phyloP scores from a whole-genome alignment of 2,797 vertebrate species.

The Girardinus metallicus region DNA sequence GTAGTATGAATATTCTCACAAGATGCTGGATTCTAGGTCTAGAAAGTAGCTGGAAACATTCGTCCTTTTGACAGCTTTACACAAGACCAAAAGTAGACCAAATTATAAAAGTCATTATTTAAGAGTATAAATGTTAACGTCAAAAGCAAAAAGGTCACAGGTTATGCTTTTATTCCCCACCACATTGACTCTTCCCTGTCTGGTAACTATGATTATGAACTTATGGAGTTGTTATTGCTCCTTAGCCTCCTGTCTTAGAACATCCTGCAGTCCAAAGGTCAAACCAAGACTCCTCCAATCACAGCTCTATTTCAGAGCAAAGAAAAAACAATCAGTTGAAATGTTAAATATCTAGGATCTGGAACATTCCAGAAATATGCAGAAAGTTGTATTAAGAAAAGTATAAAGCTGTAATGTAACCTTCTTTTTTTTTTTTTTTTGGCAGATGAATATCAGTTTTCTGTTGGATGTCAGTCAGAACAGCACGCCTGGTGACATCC shows the following conservation, averaged over 20 bases:
- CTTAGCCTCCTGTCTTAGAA: neutral
- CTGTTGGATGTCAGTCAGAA: slow-evolving; percentile 89
- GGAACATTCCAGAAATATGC: neutral
- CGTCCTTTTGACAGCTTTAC: neutral
- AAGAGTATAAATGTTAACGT: neutral
- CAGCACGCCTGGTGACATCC: slow-evolving; percentile 85
- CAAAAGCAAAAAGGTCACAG: neutral
- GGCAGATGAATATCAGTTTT: slow-evolving; percentile 89
- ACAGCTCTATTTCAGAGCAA: slow-evolving; percentile 7
- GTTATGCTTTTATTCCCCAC: neutral
- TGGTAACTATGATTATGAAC: neutral
- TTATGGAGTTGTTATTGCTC: neutral
- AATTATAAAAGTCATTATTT: neutral
- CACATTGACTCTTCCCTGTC: neutral
- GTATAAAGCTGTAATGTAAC: neutral
- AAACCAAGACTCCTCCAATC: slow-evolving; percentile 9
- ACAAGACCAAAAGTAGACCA: neutral
- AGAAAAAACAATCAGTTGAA: slow-evolving; percentile 3
- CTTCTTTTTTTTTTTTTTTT: slow-evolving; percentile 27
- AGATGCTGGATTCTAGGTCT: neutral
- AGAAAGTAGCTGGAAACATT: neutral
- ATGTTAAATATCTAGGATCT: neutral
- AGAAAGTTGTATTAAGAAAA: neutral
- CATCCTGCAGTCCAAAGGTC: neutral
- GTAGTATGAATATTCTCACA: neutral